Conservation (phyloP, 2,888 invertebrate species). For the Hermaeophaga mercurialis region DNA sequence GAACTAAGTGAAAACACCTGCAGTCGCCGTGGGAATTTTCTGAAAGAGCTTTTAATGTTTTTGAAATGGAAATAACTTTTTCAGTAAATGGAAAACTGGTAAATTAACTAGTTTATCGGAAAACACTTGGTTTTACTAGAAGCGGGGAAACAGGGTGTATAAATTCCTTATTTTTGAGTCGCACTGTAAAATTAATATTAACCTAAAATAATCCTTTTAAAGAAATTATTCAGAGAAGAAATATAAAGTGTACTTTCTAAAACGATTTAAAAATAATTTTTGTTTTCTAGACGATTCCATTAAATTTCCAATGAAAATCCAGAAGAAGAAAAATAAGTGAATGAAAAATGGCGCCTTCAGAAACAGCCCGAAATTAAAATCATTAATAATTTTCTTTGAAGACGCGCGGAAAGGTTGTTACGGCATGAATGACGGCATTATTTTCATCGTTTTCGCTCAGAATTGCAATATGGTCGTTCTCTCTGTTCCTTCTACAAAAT, state of each 20-base stretch:
- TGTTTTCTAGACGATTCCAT: neutral
- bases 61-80: too few species aligned
- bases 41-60: neutral
- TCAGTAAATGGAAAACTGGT: too few species aligned
- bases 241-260: too few species aligned
- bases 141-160: too few species aligned
- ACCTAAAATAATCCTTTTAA: too few species aligned
- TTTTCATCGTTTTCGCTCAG: slow-evolving; percentile 1
- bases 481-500: neutral
- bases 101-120: too few species aligned
- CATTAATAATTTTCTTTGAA: slow-evolving; percentile 5
- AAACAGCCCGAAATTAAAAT: neutral
- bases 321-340: neutral
- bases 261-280: too few species aligned
- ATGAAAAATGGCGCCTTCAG: neutral
- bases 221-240: too few species aligned
- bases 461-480: neutral
- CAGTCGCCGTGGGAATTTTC: neutral
- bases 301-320: neutral
- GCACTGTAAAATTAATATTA: too few species aligned
- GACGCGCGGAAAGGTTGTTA: neutral
- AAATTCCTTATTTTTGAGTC: too few species aligned
- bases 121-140: too few species aligned
- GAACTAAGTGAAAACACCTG: slow-evolving; percentile 1
- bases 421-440: neutral